These are phyloP conservation scores for Melangyna quadrimaculata DNA, from an alignment of 2,888 invertebrate genomes.

Conservation along the genomic window DNA sequence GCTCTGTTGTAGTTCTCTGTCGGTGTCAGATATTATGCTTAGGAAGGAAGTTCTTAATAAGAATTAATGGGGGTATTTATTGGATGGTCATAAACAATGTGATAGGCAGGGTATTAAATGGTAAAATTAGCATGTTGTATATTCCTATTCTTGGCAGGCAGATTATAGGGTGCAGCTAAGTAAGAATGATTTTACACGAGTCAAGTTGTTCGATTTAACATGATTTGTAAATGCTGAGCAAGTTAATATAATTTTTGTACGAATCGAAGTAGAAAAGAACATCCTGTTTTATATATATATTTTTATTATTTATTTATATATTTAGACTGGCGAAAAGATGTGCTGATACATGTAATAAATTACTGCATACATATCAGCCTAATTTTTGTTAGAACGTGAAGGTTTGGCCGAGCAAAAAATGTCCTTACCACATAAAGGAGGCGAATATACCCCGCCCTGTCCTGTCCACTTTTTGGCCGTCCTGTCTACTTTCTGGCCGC, in stretches of 20 bases:
- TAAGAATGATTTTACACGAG: conserved; percentile 41
- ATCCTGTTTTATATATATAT: not conserved
- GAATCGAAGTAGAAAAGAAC: not conserved
- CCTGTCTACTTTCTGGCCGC: too few species aligned
- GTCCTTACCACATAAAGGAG: too few species aligned
- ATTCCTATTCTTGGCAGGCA: not conserved
- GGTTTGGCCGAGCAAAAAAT: too few species aligned
- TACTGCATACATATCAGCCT: too few species aligned
- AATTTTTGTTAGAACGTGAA: too few species aligned
- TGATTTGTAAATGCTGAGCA: not conserved
- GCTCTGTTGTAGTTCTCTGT: not conserved
- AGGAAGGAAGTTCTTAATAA: conserved; percentile 67
- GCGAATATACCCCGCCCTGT: too few species aligned
- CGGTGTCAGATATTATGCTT: not conserved
- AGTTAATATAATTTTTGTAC: not conserved
- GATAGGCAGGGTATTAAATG: conserved; percentile 66
- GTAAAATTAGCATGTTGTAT: conserved; percentile 51
- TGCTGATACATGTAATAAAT: too few species aligned
- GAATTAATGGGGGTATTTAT: conserved; percentile 66
- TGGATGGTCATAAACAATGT: conserved; percentile 68
- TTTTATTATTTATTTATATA: too few species aligned
- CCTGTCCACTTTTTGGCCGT: too few species aligned
- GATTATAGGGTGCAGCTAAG: conserved; percentile 54
- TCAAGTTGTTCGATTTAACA: conserved; percentile 19
- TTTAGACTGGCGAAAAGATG: too few species aligned